Evolutionary conservation across 2,113 vertebrate species (phyloP).

Genomic region (Rhadina sibilatrix): DNA sequence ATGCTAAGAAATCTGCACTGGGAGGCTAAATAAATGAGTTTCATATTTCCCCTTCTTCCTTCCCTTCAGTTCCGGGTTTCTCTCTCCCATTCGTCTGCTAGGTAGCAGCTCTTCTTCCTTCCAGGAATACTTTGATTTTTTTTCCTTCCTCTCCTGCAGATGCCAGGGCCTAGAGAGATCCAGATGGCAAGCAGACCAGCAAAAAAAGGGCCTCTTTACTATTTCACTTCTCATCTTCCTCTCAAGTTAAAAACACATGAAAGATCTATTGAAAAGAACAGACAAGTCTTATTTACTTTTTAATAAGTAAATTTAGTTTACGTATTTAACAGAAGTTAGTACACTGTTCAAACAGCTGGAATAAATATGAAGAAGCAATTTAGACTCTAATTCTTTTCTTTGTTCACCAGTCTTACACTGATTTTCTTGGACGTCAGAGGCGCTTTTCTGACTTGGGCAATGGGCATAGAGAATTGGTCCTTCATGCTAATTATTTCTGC

Average conservation of each 20-base stretch:
- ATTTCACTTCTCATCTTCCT: conserved; percentile 52
- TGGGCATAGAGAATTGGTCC: not conserved
- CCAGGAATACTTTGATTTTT: conserved; percentile 66
- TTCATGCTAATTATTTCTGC: not conserved
- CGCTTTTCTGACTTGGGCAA: not conserved
- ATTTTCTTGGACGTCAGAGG: not conserved
- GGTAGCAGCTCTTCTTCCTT: conserved; percentile 68
- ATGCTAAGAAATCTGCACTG: conserved; percentile 69
- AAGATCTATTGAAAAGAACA: conserved; percentile 53
- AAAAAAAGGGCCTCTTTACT: conserved; percentile 49
- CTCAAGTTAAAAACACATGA: conserved; percentile 73
- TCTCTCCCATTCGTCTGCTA: conserved; percentile 69
- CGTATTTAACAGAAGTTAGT: conserved; percentile 64
- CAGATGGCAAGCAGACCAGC: conserved; percentile 69
- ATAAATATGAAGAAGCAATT: conserved; percentile 45
- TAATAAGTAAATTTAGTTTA: conserved; percentile 56
- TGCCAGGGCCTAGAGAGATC: conserved; percentile 68
- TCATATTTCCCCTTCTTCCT: conserved; percentile 58
- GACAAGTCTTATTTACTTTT: conserved; percentile 68
- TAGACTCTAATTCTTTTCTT: conserved; percentile 7
- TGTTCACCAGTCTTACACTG: conserved; percentile 30
- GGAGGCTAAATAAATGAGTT: conserved; percentile 74
- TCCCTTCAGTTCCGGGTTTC: conserved; percentile 60
- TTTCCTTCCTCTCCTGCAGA: conserved; percentile 64
- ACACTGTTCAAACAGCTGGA: conserved; percentile 25